phyloP scores from a whole-genome alignment of 2,888 invertebrate species.

The Teinopalpus imperialis region DNA sequence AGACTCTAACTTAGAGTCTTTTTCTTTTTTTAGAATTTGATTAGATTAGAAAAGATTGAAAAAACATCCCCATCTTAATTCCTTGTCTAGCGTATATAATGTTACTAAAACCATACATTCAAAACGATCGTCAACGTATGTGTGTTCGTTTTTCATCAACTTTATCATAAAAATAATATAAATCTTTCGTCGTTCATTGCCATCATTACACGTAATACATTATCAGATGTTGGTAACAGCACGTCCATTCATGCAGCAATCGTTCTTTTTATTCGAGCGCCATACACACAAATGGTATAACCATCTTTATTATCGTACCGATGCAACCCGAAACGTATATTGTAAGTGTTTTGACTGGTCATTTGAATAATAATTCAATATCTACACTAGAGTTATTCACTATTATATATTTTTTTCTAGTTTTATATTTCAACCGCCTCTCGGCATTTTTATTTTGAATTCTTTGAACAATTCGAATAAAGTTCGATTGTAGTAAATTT shows the following conservation, averaged over 20 bases:
- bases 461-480: slow-evolving; percentile 1
- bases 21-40: too few species aligned
- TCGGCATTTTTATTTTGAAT: slow-evolving; percentile 1
- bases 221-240: slow-evolving; percentile 53
- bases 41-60: too few species aligned
- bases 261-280: slow-evolving; percentile 65
- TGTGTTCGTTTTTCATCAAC: too few species aligned
- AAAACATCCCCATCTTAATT: too few species aligned
- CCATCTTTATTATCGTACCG: slow-evolving; percentile 32
- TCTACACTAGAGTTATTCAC: slow-evolving; percentile 2
- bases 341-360: slow-evolving; percentile 26
- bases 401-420: slow-evolving; percentile 7
- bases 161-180: too few species aligned
- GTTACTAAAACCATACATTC: too few species aligned
- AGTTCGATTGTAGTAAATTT: too few species aligned
- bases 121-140: too few species aligned
- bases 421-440: slow-evolving; percentile 17
- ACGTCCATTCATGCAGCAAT: slow-evolving; percentile 68
- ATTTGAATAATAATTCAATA: slow-evolving; percentile 26
- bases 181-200: too few species aligned
- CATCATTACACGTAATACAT: slow-evolving; percentile 48
- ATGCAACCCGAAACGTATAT: slow-evolving; percentile 32
- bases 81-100: too few species aligned
- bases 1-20: too few species aligned
- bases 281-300: slow-evolving; percentile 52